Percentiles rank a stretch among this genome's conserved stretches.
Conservation (phyloP, 92 coral and sea anemone species). For the Desmophyllum pertusum region DNA sequence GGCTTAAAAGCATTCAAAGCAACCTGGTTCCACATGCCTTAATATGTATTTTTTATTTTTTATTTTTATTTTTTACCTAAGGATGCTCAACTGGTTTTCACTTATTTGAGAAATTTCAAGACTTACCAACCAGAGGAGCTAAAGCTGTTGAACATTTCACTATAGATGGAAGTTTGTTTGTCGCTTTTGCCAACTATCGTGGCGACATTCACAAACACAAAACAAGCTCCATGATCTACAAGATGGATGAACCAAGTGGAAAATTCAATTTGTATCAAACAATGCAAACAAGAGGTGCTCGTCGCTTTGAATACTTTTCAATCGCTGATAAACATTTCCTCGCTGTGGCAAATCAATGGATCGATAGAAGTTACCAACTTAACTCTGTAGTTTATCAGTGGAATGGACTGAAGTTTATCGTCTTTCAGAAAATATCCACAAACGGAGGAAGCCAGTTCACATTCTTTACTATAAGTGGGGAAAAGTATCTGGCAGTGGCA, state of each 20-base stretch:
- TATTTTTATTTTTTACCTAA: too few relatives aligned
- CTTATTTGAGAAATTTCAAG: conserved; percentile 54
- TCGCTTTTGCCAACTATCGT: conserved; percentile 42
- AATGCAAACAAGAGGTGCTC: conserved; percentile 32
- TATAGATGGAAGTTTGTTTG: conserved; percentile 43
- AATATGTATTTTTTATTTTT: neutral
- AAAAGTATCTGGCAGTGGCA: conserved; percentile 39
- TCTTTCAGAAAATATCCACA: conserved; percentile 15
- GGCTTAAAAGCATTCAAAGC: too few relatives aligned
- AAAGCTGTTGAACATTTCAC: conserved; percentile 34
- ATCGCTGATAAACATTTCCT: conserved; percentile 44
- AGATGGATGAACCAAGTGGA: conserved; percentile 16
- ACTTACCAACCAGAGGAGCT: conserved; percentile 52
- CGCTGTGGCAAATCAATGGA: conserved; percentile 30
- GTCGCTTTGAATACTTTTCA: conserved; percentile 32
- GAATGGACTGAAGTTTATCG: conserved; percentile 25
- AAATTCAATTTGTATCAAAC: conserved; percentile 7
- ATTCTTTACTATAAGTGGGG: neutral
- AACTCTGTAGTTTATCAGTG: conserved; percentile 10
- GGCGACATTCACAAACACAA: conserved; percentile 20
- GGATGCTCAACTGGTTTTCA: conserved; percentile 29
- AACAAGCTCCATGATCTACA: conserved; percentile 47
- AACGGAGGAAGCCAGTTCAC: neutral
- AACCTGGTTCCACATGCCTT: neutral
- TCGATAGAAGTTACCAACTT: neutral